phyloP scores from a whole-genome alignment of 2,888 invertebrate genomes.

The Thyatira batis region DNA sequence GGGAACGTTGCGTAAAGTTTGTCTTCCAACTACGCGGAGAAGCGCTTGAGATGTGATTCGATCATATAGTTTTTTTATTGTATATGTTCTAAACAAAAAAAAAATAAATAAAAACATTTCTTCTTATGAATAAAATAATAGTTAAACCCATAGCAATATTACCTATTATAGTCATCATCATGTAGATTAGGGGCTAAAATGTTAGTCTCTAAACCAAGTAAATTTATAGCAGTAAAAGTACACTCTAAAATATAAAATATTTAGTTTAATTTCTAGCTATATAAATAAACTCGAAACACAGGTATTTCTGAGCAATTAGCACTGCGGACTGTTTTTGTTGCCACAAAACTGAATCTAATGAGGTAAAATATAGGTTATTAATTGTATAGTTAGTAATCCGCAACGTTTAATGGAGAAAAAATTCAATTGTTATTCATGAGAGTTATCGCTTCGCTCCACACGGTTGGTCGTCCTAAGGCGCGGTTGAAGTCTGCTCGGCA shows the following conservation, averaged over 20 bases:
- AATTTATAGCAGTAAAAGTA: too few species aligned
- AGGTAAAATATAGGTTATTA: conserved; percentile 11
- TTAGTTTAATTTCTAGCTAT: too few species aligned
- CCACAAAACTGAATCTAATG: neutral
- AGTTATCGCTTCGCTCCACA: conserved; percentile 50
- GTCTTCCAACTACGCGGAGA: conserved; percentile 22
- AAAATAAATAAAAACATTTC: too few species aligned
- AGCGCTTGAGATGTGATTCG: neutral
- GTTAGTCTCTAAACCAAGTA: too few species aligned
- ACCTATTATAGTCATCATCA: too few species aligned
- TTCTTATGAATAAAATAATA: too few species aligned
- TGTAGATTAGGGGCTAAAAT: too few species aligned
- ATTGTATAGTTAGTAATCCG: conserved; percentile 12
- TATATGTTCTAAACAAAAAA: neutral
- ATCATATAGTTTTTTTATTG: neutral
- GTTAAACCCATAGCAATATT: too few species aligned
- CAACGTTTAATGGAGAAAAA: conserved; percentile 31
- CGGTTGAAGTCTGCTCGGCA: conserved; percentile 61
- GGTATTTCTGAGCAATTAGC: neutral
- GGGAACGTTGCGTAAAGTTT: conserved; percentile 42
- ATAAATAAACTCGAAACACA: neutral
- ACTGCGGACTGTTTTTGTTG: neutral
- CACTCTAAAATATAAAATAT: too few species aligned
- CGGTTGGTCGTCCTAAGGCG: conserved; percentile 39
- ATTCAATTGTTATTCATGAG: conserved; percentile 30